Evolutionary conservation across 2,888 invertebrate species (phyloP), one percentile per base, ranked within the genome.

Genomic region (Laothoe populi): DNA sequence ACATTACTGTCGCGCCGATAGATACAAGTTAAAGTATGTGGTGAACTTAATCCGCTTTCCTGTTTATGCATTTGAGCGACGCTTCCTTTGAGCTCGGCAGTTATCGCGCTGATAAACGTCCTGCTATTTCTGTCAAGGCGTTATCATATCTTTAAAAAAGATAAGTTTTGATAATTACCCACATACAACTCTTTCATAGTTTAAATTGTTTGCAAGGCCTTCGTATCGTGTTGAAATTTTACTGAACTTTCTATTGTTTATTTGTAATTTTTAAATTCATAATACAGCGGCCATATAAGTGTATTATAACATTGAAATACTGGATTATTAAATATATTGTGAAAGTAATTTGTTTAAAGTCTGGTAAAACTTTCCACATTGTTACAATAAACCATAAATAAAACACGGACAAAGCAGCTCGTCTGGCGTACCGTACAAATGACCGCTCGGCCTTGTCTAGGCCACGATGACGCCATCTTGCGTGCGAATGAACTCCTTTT

Each of bases 361-460:
- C n/a, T n/a, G n/a, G n/a, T 60, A 74, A 77, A 77, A 78, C 67
- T 74, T 74, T 74, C 78, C 80, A 73, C 73, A 70, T 73, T 71
- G 69, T 66, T 72, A 69, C 71, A 67, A 72, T 74, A 74, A 75
- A 78, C 70, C 72, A 76, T 77, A 79, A 78, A 75, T 78, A 80
- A 72, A 67, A 75, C 70, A 70, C 83, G 83, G 83, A 88, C 88
- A 87, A 87, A 84, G 86, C 79, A 77, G 70, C 68, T 78, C 78
- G 87, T 88, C 88, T 87, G 89, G 84, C 84, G 86, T 88, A 84
- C 81, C 82, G 86, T 87, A 86, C 78, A 86, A 90, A 88, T 86
- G 90, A 88, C 90, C 90, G 91, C 83, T 83, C 92, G 92, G 90
- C 92, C 92, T 92, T 92, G 92, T 90, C 92, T 92, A 92, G 92